Conservation (phyloP, 2,888 invertebrate species). For the Cryptophagus acutangulus region DNA sequence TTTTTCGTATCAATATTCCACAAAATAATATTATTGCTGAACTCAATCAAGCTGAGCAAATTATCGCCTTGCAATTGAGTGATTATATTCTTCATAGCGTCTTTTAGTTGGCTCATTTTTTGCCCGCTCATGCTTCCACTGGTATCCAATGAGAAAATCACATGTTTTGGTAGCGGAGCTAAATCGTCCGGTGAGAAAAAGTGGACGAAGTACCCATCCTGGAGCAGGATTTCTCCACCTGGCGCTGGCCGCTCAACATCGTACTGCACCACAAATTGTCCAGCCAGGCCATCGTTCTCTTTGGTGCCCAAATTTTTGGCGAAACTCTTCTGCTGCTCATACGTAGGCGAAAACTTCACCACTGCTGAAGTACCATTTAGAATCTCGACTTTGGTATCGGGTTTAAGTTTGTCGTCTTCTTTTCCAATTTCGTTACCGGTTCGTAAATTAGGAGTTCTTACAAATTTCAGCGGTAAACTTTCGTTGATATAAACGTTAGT, state of each 20-base stretch:
- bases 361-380: constrained; percentile 13
- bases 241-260: constrained; percentile 18
- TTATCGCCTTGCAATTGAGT: constrained; percentile 24
- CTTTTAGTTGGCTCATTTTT: constrained; percentile 47
- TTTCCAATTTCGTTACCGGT: constrained; percentile 20
- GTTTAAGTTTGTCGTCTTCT: constrained; percentile 10
- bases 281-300: constrained; percentile 16
- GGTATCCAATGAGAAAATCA: constrained; percentile 51
- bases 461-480: constrained; percentile 52
- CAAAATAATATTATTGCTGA: constrained; percentile 15
- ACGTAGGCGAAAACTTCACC: constrained; percentile 11
- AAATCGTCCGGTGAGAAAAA: constrained; percentile 48
- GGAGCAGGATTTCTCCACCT: constrained; percentile 16
- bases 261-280: constrained; percentile 19
- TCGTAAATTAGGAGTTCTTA: constrained; percentile 17
- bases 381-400: constrained; percentile 10
- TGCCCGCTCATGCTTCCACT: constrained; percentile 52
- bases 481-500: constrained; percentile 54
- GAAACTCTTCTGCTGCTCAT: constrained; percentile 11
- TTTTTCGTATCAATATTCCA: constrained; percentile 17
- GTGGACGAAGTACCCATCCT: constrained; percentile 49
- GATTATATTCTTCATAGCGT: constrained; percentile 59
- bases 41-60: constrained; percentile 18
- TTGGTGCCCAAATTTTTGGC: constrained; percentile 10
- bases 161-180: constrained; percentile 44